Evolutionary conservation across 2,113 vertebrate genomes (phyloP).

Genomic region (Microtus pennsylvanicus): DNA sequence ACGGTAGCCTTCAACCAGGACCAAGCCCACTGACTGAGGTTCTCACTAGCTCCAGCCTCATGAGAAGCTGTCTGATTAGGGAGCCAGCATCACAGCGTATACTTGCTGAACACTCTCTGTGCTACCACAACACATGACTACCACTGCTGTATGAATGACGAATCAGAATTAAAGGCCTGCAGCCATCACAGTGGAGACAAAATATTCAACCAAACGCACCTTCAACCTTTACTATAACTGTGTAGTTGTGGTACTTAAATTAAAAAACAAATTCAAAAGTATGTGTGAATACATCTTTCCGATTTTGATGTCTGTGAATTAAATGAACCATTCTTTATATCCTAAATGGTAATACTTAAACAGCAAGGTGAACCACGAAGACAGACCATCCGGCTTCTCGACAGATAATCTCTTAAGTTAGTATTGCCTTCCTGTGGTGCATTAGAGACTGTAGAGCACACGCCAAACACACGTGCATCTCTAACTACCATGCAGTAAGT

Average conservation of each 20-base stretch:
- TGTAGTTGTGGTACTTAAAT: slow-evolving; percentile 1
- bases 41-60: slow-evolving; percentile 73
- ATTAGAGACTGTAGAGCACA: background rate
- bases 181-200: slow-evolving; percentile 65
- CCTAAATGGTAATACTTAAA: background rate
- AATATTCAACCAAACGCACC: slow-evolving; percentile 69
- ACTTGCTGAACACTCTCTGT: slow-evolving; percentile 70
- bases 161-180: slow-evolving; percentile 65
- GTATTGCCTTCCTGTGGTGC: background rate
- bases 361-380: background rate
- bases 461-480: background rate
- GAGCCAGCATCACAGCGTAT: slow-evolving; percentile 60
- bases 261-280: background rate
- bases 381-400: background rate
- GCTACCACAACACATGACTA: slow-evolving; percentile 46
- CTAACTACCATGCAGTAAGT: background rate
- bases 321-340: background rate
- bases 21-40: slow-evolving; percentile 75
- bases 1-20: slow-evolving; percentile 74
- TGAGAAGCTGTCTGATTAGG: slow-evolving; percentile 78
- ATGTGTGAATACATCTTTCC: background rate
- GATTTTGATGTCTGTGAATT: slow-evolving; percentile 35
- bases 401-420: background rate
- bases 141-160: slow-evolving; percentile 33
- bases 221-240: slow-evolving; percentile 45